Conservation (phyloP, 2,888 invertebrate species). For the Tortricodes alternella region DNA sequence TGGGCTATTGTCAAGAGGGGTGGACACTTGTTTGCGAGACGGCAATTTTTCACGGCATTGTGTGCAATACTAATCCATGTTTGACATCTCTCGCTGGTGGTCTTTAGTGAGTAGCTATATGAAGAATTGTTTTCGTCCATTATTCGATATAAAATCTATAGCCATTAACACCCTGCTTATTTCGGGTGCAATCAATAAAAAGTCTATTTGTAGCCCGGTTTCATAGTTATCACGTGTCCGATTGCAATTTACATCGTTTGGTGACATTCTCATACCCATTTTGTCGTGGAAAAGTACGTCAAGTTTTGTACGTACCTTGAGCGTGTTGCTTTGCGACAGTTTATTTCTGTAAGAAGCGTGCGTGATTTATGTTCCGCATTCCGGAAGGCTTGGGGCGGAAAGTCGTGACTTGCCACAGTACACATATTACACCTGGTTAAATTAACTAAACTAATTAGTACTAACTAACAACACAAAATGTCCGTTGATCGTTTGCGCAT, state of each 20-base stretch:
- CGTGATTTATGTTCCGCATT: slow-evolving; percentile 16
- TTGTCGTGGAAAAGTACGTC: neutral
- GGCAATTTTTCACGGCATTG: slow-evolving; percentile 77
- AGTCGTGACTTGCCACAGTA: slow-evolving; percentile 24
- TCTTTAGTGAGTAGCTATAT: slow-evolving; percentile 71
- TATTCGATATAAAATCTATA: slow-evolving; percentile 37
- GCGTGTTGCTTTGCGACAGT: slow-evolving; percentile 10
- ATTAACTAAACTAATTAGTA: too few relatives aligned
- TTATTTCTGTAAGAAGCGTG: slow-evolving; percentile 16
- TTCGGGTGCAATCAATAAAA: neutral
- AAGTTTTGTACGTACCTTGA: neutral
- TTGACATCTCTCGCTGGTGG: slow-evolving; percentile 72
- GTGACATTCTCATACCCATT: neutral
- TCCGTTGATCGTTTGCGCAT: too few relatives aligned
- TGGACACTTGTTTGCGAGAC: slow-evolving; percentile 59
- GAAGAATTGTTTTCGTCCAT: slow-evolving; percentile 52
- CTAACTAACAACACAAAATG: too few relatives aligned
- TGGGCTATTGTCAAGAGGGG: slow-evolving; percentile 54
- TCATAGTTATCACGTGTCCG: slow-evolving; percentile 1
- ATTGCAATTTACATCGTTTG: slow-evolving; percentile 6
- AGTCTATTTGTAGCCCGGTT: neutral
- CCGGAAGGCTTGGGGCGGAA: slow-evolving; percentile 19
- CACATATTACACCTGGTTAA: neutral
- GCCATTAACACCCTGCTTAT: slow-evolving; percentile 4
- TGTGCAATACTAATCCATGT: slow-evolving; percentile 74